Percentiles rank a stretch among this genome's conserved stretches.
phyloP scores from a whole-genome alignment of 1,140 invertebrate genomes.

The Drosophila arawakana region DNA sequence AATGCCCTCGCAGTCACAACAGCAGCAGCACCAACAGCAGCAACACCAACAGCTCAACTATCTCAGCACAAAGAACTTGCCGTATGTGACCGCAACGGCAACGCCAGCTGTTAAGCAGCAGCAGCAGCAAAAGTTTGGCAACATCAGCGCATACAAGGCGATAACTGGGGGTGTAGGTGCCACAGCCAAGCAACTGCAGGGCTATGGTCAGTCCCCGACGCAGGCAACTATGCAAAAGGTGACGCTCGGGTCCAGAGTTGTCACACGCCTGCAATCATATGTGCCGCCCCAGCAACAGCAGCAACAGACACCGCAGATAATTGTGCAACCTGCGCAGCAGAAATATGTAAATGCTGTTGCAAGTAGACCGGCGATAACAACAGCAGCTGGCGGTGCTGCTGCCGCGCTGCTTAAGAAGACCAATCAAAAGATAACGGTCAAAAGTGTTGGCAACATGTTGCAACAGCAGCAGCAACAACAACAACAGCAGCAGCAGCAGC shows the following conservation, averaged over 20 bases:
- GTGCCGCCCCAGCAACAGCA: slow-evolving; percentile 49
- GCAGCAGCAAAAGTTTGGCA: slow-evolving; percentile 70
- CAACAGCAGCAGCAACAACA: slow-evolving; percentile 67
- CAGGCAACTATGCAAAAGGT: slow-evolving; percentile 68
- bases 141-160: slow-evolving; percentile 59
- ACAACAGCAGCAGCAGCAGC: slow-evolving; percentile 45
- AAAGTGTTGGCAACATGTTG: slow-evolving; percentile 62
- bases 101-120: slow-evolving; percentile 64
- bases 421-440: slow-evolving; percentile 71
- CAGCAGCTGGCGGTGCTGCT: slow-evolving; percentile 33
- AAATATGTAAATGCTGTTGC: slow-evolving; percentile 69
- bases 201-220: slow-evolving; percentile 26
- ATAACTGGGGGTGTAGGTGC: slow-evolving; percentile 3
- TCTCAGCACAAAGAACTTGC: slow-evolving; percentile 64
- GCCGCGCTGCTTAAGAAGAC: slow-evolving; percentile 62
- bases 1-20: slow-evolving; percentile 40
- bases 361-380: slow-evolving; percentile 36
- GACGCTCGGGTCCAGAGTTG: slow-evolving; percentile 62
- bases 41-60: slow-evolving; percentile 70
- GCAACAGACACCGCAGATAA: slow-evolving; percentile 62
- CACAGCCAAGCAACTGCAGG: slow-evolving; percentile 53
- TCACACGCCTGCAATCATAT: slow-evolving; percentile 65
- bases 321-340: slow-evolving; percentile 67
- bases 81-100: slow-evolving; percentile 69
- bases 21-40: slow-evolving; percentile 46